Evolutionary conservation across 2,888 invertebrate genomes (phyloP).

Genomic region (Eupithecia abbreviata): DNA sequence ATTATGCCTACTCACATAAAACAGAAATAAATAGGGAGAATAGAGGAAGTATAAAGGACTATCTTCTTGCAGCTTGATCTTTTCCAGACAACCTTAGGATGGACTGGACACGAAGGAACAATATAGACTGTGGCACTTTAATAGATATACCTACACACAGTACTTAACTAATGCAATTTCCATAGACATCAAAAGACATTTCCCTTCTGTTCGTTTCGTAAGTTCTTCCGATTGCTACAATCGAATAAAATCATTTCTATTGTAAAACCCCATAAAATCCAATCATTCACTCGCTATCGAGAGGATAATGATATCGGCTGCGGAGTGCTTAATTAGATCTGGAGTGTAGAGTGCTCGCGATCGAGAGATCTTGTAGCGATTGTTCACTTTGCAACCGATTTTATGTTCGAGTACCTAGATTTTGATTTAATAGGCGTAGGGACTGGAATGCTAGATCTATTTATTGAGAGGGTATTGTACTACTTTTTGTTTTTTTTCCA

Average conservation of each 20-base stretch:
- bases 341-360: slow-evolving; percentile 42
- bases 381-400: slow-evolving; percentile 16
- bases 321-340: slow-evolving; percentile 57
- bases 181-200: neutral
- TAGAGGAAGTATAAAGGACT: no score
- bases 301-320: slow-evolving; percentile 56
- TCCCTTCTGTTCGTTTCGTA: neutral
- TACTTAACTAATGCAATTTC: neutral
- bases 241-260: slow-evolving; percentile 1
- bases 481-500: no score
- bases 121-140: no score
- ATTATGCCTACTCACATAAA: no score
- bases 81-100: no score
- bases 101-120: no score
- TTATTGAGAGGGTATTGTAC: neutral
- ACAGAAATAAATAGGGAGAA: no score
- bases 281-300: slow-evolving; percentile 50
- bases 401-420: neutral
- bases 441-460: neutral
- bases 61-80: no score
- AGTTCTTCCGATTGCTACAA: slow-evolving; percentile 1
- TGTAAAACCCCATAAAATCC: slow-evolving; percentile 14
- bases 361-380: slow-evolving; percentile 26
- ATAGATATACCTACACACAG: no score
- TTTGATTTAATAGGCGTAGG: neutral